Evolutionary conservation across 2,797 vertebrate genomes (phyloP), one percentile per base, ranked within the genome.

Genomic region (Pelobates cultripes): DNA sequence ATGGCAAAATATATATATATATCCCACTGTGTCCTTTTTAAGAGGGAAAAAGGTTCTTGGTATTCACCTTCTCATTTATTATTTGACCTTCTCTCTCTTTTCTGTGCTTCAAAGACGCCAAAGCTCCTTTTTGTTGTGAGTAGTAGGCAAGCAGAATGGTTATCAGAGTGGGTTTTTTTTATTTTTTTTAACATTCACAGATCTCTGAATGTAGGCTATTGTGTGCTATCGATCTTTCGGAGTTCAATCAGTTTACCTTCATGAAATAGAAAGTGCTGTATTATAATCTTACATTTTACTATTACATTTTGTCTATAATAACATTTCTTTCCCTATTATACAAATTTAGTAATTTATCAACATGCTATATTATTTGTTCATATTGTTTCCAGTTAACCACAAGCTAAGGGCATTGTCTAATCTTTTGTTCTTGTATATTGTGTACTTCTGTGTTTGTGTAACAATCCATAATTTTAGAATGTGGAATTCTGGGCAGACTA

Each of bases 81-180:
- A 4, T 64, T 40, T 79, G 81, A 78, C 77, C 81, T 83, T 79
- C 55, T 70, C 43, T 83, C 60, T 51, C 10, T 69, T 74, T 70
- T 55, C 44, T 40, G 43, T 43, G 70, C 81, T 78, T 83, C 71
- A 83, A 83, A 83, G 81, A 83, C 53, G 44, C 72, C 12, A 43
- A 64, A 44, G 9, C 53, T 28, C 13, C 13, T 64, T 75, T 75
- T 70, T 75, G 43, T 55, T 75, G 69, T 28, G 44, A 43, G 45
- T 42, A 2, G n/a, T 64, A 75, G 6, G 43, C 42, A 77, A 74
- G 4, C 66, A 4, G 51, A 10, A 61, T 79, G 15, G 43, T 28
- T 64, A 64, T 28, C n/a, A 64, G 17, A 64, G n/a, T 28, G 61
- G 28, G 61, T 10, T n/a, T 64, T 17, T 2, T 15, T 28, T 28